Conservation (phyloP, 2,888 invertebrate species). For the Drosophila macrospina region DNA sequence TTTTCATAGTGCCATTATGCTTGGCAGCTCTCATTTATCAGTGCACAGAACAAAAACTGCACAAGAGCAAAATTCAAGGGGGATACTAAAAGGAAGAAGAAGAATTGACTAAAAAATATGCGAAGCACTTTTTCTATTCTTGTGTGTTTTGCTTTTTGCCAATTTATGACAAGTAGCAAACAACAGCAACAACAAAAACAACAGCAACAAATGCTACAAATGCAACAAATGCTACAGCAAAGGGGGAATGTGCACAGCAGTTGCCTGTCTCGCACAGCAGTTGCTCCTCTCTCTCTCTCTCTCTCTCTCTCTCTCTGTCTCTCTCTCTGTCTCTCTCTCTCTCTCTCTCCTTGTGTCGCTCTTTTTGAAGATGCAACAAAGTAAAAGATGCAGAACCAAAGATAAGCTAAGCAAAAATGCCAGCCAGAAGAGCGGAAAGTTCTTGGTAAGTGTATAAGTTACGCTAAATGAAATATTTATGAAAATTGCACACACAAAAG, state of each 20-base stretch:
- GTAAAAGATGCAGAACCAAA: conserved; percentile 63
- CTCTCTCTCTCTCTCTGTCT: too few relatives aligned
- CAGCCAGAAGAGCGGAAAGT: conserved; percentile 52
- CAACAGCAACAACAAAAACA: too few relatives aligned
- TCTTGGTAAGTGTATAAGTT: conserved; percentile 65
- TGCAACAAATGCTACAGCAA: conserved; percentile 57
- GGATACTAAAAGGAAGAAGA: conserved; percentile 24
- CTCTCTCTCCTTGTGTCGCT: too few relatives aligned
- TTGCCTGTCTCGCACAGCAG: conserved; percentile 24
- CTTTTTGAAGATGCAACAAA: conserved; percentile 40
- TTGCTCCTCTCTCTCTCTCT: too few relatives aligned
- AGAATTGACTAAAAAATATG: conserved; percentile 19
- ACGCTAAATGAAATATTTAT: conserved; percentile 80
- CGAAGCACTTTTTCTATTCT: conserved; percentile 25
- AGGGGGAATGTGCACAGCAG: conserved; percentile 1
- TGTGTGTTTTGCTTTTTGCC: conserved; percentile 56
- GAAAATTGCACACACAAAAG: conserved; percentile 66
- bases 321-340: too few relatives aligned
- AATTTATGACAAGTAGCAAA: conserved; percentile 75
- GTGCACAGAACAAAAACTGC: conserved; percentile 37
- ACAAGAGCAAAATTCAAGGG: conserved; percentile 1
- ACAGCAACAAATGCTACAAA: conserved; percentile 64
- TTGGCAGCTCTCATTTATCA: conserved; percentile 7
- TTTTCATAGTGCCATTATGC: conserved; percentile 5
- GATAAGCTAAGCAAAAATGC: conserved; percentile 61